A percentile compares a stretch with the other conserved stretches of the same genome.
phyloP scores from a whole-genome alignment of 2,797 vertebrate genomes.

The Saguinus oedipus region DNA sequence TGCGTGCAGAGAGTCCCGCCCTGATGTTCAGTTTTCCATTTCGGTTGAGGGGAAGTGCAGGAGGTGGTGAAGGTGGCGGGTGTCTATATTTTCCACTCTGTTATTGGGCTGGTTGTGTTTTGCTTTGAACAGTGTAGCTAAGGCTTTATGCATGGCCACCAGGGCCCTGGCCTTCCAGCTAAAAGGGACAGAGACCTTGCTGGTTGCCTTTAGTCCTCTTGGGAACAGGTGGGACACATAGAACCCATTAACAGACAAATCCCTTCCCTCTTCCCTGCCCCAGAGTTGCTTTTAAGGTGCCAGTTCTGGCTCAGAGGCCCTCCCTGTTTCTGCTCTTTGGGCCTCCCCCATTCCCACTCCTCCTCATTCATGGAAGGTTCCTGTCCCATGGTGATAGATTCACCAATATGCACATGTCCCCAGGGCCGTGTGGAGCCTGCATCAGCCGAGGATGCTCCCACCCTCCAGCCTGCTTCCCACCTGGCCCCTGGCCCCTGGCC shows the following conservation, averaged over 20 bases:
- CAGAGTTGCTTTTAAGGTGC: rapidly evolving
- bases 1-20: rapidly evolving
- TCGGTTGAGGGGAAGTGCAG: not conserved
- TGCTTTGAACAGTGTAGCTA: not conserved
- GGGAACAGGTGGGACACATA: rapidly evolving
- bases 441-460: rapidly evolving
- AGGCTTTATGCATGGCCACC: not conserved
- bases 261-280: not conserved
- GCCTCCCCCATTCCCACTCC: not conserved
- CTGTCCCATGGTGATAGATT: rapidly evolving
- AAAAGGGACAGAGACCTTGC: not conserved
- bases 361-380: not conserved
- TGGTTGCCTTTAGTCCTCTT: not conserved
- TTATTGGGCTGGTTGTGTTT: rapidly evolving
- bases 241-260: not conserved
- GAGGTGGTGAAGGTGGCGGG: rapidly evolving
- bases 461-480: rapidly evolving
- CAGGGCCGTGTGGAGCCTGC: rapidly evolving
- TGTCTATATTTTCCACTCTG: rapidly evolving
- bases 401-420: rapidly evolving
- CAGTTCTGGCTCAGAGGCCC: too few relatives aligned
- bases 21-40: rapidly evolving
- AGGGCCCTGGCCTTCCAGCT: not conserved
- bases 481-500: too few relatives aligned
- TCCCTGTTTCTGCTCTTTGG: not conserved